Conservation (phyloP, 2,888 invertebrate genomes). For the Drosophila longiperda region DNA sequence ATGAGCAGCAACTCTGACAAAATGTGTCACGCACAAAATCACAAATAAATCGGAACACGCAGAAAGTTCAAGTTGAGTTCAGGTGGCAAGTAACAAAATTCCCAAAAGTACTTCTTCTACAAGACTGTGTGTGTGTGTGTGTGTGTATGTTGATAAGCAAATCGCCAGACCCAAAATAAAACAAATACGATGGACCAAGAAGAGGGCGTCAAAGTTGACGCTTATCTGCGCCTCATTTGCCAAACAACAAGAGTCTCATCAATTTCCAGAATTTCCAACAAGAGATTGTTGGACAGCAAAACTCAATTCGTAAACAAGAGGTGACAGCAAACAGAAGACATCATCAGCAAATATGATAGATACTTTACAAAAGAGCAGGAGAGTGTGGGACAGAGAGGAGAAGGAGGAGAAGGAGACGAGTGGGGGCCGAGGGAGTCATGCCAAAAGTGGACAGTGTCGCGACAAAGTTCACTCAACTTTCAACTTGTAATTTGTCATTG, state of each 20-base stretch:
- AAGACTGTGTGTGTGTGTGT: not conserved
- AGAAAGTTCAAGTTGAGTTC: conserved; percentile 35
- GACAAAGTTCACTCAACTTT: conserved; percentile 79
- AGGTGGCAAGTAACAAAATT: conserved; percentile 22
- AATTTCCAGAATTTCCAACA: conserved; percentile 49
- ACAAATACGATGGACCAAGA: conserved; percentile 25
- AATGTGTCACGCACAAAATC: conserved; percentile 57
- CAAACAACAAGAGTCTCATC: conserved; percentile 76
- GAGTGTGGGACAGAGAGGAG: not conserved
- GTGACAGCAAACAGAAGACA: conserved; percentile 55
- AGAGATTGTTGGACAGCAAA: conserved; percentile 59
- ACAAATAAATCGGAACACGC: conserved; percentile 19
- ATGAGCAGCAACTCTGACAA: conserved; percentile 45
- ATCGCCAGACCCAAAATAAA: conserved; percentile 30
- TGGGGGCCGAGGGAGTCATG: conserved; percentile 9
- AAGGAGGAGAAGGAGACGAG: not conserved
- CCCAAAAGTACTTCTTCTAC: conserved; percentile 6
- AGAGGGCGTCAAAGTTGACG: conserved; percentile 74
- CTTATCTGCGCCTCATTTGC: conserved; percentile 77
- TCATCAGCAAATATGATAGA: conserved; percentile 28
- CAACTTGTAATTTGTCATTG: conserved; percentile 79
- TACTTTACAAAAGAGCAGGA: not conserved
- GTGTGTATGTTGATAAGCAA: conserved; percentile 50
- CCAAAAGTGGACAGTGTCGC: conserved; percentile 55
- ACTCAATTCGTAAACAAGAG: conserved; percentile 44